Conservation (phyloP, 2,113 vertebrate genomes). For the Gambusia holbrooki region DNA sequence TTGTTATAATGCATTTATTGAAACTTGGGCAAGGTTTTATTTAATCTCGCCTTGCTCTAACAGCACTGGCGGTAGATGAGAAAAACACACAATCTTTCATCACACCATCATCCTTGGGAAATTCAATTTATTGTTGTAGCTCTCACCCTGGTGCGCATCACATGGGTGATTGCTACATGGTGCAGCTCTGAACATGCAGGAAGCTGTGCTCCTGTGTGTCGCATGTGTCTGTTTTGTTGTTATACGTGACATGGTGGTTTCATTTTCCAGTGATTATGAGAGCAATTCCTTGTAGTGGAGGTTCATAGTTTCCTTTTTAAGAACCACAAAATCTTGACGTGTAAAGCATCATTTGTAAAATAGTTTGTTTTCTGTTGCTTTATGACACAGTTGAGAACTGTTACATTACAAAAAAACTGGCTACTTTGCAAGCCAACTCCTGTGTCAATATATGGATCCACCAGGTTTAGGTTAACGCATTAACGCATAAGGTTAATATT, state of each 20-base stretch:
- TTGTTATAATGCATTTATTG: slow-evolving; percentile 86
- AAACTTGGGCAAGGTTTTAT: slow-evolving; percentile 86
- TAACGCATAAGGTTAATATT: no score
- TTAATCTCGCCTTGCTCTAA: slow-evolving; percentile 81
- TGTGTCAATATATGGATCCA: no score
- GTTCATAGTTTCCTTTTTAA: slow-evolving; percentile 6
- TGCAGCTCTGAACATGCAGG: slow-evolving; percentile 49
- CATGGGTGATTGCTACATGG: slow-evolving; percentile 62
- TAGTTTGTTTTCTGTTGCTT: not conserved
- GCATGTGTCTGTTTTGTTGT: slow-evolving; percentile 47
- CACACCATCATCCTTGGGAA: slow-evolving; percentile 81
- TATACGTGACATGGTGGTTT: slow-evolving; percentile 55
- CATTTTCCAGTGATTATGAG: slow-evolving; percentile 49
- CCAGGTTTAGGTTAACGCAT: no score
- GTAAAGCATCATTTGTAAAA: slow-evolving; percentile 2
- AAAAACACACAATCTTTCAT: slow-evolving; percentile 86
- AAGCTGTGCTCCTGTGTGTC: slow-evolving; percentile 49
- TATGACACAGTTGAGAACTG: no score
- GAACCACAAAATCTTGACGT: slow-evolving; percentile 9
- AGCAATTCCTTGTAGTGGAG: slow-evolving; percentile 41
- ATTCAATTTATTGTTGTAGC: slow-evolving; percentile 77
- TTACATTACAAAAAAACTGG: not conserved
- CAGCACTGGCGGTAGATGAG: slow-evolving; percentile 83
- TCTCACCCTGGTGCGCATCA: slow-evolving; percentile 45
- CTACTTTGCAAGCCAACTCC: no score